phyloP scores from a whole-genome alignment of 2,888 invertebrate genomes.

The Melipona bicolor region DNA sequence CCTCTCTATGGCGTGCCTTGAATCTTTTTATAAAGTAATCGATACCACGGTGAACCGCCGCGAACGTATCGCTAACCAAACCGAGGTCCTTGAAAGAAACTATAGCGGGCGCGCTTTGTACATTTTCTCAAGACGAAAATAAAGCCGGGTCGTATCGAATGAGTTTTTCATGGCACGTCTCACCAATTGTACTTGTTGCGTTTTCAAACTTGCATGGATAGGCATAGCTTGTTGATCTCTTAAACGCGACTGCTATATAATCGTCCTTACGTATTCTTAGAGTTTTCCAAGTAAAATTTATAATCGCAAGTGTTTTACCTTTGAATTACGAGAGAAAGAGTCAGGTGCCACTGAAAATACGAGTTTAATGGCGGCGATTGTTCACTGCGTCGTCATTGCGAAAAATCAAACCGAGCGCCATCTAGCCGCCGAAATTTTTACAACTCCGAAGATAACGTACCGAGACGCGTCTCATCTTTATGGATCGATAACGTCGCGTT shows the following conservation, averaged over 20 bases:
- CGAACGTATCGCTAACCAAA: constrained; percentile 24
- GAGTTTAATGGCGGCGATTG: constrained; percentile 32
- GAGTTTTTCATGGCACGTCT: neutral
- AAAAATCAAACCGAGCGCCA: neutral
- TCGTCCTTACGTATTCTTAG: neutral
- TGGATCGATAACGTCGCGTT: neutral
- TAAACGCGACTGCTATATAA: too few relatives aligned
- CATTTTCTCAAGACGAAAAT: neutral
- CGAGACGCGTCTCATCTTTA: too few relatives aligned
- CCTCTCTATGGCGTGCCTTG: constrained; percentile 36
- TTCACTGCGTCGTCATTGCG: neutral
- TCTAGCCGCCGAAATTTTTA: neutral
- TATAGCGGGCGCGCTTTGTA: neutral
- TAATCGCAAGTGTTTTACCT: constrained; percentile 24
- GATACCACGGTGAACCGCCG: constrained; percentile 23
- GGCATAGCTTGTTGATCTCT: too few relatives aligned
- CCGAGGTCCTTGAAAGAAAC: constrained; percentile 40
- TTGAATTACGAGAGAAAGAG: constrained; percentile 13
- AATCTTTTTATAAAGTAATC: constrained; percentile 61
- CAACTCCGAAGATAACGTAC: neutral
- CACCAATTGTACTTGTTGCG: constrained; percentile 23
- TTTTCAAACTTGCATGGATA: neutral
- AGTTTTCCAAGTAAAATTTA: neutral
- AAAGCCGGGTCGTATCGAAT: neutral
- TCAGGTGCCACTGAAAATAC: constrained; percentile 2